phyloP scores from a whole-genome alignment of 2,113 vertebrate species.

The Mormoops blainvillei region DNA sequence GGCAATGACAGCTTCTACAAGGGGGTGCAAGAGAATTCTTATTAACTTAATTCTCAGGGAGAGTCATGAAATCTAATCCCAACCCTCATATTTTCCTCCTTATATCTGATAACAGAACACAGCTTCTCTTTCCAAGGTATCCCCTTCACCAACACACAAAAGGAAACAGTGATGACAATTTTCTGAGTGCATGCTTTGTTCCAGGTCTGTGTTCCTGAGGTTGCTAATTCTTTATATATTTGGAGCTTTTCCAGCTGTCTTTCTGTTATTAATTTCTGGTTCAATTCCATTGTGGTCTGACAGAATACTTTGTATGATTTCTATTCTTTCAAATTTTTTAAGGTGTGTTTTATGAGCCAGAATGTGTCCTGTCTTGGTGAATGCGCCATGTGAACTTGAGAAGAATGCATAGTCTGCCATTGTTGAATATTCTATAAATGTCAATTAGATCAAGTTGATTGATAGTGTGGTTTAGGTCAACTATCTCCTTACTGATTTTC shows the following conservation, averaged over 20 bases:
- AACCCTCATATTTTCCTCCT: neutral
- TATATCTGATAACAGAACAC: neutral
- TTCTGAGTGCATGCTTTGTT: neutral
- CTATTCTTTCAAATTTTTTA: neutral
- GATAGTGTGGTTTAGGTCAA: neutral
- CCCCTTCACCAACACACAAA: neutral
- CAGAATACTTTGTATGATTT: neutral
- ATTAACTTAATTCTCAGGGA: neutral
- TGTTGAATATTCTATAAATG: slow-evolving; percentile 6
- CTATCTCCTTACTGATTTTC: neutral
- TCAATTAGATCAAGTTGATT: slow-evolving; percentile 21
- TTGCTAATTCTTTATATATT: neutral
- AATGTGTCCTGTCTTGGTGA: neutral
- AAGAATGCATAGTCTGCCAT: neutral
- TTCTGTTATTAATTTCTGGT: neutral
- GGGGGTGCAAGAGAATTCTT: neutral
- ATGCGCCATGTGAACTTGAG: neutral
- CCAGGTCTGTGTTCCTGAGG: neutral
- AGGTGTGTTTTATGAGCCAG: neutral
- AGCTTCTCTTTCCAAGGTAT: neutral
- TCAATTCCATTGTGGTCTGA: neutral
- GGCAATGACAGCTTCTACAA: neutral
- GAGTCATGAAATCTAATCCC: neutral
- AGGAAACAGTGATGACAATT: neutral
- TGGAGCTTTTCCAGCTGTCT: neutral